A percentile compares a stretch with the other conserved stretches of the same genome.
These are phyloP conservation scores for Thalassophryne amazonica DNA, from an alignment of 2,797 vertebrate genomes.

Conservation along the genomic window DNA sequence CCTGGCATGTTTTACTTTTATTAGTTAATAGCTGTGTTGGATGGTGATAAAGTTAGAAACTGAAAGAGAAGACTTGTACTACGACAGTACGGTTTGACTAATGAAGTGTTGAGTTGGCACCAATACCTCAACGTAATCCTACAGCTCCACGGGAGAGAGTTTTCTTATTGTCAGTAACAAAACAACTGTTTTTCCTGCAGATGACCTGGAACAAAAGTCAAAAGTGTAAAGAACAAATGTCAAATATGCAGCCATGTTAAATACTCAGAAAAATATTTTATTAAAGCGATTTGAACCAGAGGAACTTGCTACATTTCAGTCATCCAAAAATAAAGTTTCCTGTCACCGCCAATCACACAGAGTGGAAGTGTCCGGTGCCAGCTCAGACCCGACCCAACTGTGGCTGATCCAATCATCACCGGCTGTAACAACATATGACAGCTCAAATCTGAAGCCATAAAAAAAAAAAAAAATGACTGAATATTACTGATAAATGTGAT, in stretches of 20 bases:
- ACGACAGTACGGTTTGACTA: constrained; percentile 27
- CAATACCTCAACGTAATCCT: constrained; percentile 25
- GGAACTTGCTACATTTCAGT: constrained; percentile 87
- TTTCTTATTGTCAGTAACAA: too few species aligned
- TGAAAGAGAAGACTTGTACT: constrained; percentile 46
- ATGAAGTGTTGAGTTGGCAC: constrained; percentile 42
- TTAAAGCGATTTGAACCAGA: constrained; percentile 51
- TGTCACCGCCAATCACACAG: constrained; percentile 90
- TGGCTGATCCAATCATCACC: constrained; percentile 83
- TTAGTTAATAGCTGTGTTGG: constrained; percentile 2
- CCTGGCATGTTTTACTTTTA: too few species aligned
- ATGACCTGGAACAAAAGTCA: constrained; percentile 31
- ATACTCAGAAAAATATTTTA: constrained; percentile 68
- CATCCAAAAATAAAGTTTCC: constrained; percentile 94
- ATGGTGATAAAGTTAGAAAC: neutral
- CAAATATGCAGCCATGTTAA: neutral
- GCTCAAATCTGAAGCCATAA: neutral
- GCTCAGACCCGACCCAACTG: constrained; percentile 90
- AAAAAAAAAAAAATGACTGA: neutral
- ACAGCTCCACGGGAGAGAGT: too few species aligned
- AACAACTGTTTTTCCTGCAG: constrained; percentile 40
- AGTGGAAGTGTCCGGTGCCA: constrained; percentile 94
- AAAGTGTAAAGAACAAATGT: constrained; percentile 30
- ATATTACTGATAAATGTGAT: too few species aligned
- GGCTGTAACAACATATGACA: constrained; percentile 77